Conservation (phyloP, 1,140 invertebrate species). For the Lethrus apterus region DNA sequence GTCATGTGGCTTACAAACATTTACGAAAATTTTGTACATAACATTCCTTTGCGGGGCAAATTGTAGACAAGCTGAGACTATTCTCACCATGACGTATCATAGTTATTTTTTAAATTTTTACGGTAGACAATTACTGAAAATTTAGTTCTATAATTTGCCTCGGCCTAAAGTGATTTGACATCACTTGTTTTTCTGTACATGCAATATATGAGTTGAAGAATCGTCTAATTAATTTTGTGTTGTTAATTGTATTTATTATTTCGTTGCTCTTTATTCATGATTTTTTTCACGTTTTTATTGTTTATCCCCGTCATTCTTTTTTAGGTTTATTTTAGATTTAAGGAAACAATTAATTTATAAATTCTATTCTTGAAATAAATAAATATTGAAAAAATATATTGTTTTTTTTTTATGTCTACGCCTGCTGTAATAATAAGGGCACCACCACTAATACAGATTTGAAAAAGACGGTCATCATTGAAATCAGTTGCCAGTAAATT, state of each 20-base stretch:
- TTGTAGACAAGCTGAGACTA: constrained; percentile 20
- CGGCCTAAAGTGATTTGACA: constrained; percentile 24
- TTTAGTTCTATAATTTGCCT: constrained; percentile 25
- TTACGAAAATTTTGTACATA: constrained; percentile 20
- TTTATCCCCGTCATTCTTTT: constrained; percentile 9
- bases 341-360: constrained; percentile 31
- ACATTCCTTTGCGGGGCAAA: constrained; percentile 29
- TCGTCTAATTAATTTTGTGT: constrained; percentile 18
- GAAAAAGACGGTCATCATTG: too few relatives aligned
- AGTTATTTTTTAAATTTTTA: constrained; percentile 24
- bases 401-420: constrained; percentile 10
- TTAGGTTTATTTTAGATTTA: constrained; percentile 24
- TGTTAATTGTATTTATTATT: constrained; percentile 18
- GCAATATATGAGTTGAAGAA: constrained; percentile 26
- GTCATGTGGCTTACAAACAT: background rate
- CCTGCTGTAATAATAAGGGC: background rate
- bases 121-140: constrained; percentile 11
- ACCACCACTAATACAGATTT: too few relatives aligned
- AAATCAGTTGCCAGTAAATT: too few relatives aligned
- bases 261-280: constrained; percentile 9
- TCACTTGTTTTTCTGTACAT: constrained; percentile 30
- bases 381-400: constrained; percentile 19
- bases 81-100: constrained; percentile 6
- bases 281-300: constrained; percentile 12
- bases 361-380: constrained; percentile 33